Conservation (phyloP, 2,888 invertebrate species). For the Scaptomyza parva region DNA sequence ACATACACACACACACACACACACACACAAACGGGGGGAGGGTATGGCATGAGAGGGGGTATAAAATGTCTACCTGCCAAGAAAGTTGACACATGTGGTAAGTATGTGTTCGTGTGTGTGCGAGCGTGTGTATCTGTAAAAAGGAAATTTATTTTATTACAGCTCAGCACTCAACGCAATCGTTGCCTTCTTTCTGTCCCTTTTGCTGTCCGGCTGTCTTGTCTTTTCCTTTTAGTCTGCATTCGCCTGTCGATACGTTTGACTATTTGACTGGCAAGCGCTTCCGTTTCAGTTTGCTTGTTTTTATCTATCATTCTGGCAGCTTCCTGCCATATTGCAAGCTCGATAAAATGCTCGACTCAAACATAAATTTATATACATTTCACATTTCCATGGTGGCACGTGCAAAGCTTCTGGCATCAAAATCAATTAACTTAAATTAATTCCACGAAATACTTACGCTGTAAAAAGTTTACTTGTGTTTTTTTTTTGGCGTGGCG, state of each 20-base stretch:
- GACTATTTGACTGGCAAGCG: constrained; percentile 64
- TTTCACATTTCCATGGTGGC: constrained; percentile 44
- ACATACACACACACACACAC: neutral
- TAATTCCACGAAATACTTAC: constrained; percentile 62
- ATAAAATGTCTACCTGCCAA: constrained; percentile 44
- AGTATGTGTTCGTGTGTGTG: constrained; percentile 1
- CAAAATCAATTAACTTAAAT: constrained; percentile 76
- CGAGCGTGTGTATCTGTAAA: constrained; percentile 35
- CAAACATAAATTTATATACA: constrained; percentile 9
- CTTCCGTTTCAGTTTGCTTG: constrained; percentile 48
- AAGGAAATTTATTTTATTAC: constrained; percentile 75
- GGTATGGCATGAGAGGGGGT: neutral
- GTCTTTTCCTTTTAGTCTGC: constrained; percentile 1
- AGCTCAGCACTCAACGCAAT: constrained; percentile 70
- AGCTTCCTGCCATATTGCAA: constrained; percentile 25
- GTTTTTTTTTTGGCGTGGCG: too few species aligned
- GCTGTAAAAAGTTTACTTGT: constrained; percentile 45
- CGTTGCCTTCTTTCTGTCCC: constrained; percentile 33
- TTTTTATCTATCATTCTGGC: constrained; percentile 45
- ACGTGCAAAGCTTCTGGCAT: constrained; percentile 58
- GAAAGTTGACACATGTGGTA: constrained; percentile 56
- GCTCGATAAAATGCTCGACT: constrained; percentile 15
- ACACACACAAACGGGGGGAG: constrained; percentile 1
- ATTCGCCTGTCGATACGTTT: constrained; percentile 52
- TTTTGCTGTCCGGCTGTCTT: constrained; percentile 10